Base-by-base conservation (phyloP, 1,140 invertebrate species). In the Venturia canescens region DNA sequence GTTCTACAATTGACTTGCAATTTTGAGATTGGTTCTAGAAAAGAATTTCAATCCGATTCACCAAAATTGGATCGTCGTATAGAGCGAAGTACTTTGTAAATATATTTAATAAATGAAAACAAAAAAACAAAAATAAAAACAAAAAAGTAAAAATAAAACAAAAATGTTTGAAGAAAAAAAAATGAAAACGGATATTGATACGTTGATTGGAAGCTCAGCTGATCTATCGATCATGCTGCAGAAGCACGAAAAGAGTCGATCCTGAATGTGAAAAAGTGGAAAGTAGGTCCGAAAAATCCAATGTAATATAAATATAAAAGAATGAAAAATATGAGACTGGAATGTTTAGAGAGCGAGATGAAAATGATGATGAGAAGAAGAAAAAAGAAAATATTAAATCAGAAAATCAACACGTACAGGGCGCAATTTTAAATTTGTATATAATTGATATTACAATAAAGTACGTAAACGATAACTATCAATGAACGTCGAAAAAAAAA, bases 371-470 rank as follows among this genome's bases (percentile, higher is more conserved):
- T 57, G 50, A 53, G 44, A 77, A 77, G 13, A 60, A 29, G 23
- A 74, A 81, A 16, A 48, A 76, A 63, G 29, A 16, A 27, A 31
- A 16, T 3, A 67, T 29, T 23, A 67, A 26, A 31, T 13, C 13
- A 78, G 78, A 74, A 78, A 72, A 44, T 60, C 26, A 57, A 83
- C 60, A 86, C 84, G 82, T 83, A 86, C 80, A 85, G 84, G 82
- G 79, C 83, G 82, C 86, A 87, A 88, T 89, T 88, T 89, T 88
- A 87, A 90, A 89, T 90, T 90, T 89, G 89, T 90, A 90, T 87
- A 90, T 90, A 90, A 90, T 89, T 89, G 87, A 89, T 87, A 89
- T 89, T 87, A 87, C 82, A 88, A 90, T 89, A 88, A 90, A 89
- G 83, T 86, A 88, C 84, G 84, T 86, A 88, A 89, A 84, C 82